Evolutionary conservation across 2,797 vertebrate genomes (phyloP), one percentile per base, ranked within the genome.

Genomic region (Mus caroli): DNA sequence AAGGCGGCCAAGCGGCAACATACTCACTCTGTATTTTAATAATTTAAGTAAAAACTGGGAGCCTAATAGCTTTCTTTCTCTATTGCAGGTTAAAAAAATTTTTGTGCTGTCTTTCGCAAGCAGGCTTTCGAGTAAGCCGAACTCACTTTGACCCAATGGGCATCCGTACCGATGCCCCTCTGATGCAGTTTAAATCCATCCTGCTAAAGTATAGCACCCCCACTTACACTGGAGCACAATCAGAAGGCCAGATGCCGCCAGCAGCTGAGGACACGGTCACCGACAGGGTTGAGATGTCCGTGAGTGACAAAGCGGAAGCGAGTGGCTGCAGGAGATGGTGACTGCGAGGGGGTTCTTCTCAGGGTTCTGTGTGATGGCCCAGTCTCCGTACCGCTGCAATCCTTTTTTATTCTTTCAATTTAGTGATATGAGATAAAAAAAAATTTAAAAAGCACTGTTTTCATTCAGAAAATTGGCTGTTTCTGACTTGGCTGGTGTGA

Each of bases 81-180:
- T 88, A n/a, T 77, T 97, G 3, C 98, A 99, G 99, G 98, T 97
- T 99, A 97, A 99, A 99, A 94, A 99, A 99, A 97, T 99, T 99
- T 94, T 98, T 99, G 62, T 99, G 98, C 98, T 99, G 99, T 97
- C 98, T 99, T 95, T 99, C 99, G 0, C 99, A 99, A 97, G 99
- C 99, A 0, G 99, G 99, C n/a, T 99, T 99, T 98, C 98, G 99
- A 96, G 99, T 99, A 52, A 99, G 99, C 84, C 99, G 99, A 95
- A 99, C 99, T 6, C 99, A 99, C 98, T 99, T 99, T 13, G 99
- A 99, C 96, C 99, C 99, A 0, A 99, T 99, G 11, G 99, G 99
- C 13, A 99, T 99, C 31, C 99, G 99, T 84, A 99, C 99, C 0
- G 99, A 99, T 0, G 99, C 99, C 0, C 99, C 99, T 0, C 98